Percentiles rank a stretch among this genome's conserved stretches.
Evolutionary conservation across 2,797 vertebrate species (phyloP).

Genomic region (Leptoclinus maculatus): DNA sequence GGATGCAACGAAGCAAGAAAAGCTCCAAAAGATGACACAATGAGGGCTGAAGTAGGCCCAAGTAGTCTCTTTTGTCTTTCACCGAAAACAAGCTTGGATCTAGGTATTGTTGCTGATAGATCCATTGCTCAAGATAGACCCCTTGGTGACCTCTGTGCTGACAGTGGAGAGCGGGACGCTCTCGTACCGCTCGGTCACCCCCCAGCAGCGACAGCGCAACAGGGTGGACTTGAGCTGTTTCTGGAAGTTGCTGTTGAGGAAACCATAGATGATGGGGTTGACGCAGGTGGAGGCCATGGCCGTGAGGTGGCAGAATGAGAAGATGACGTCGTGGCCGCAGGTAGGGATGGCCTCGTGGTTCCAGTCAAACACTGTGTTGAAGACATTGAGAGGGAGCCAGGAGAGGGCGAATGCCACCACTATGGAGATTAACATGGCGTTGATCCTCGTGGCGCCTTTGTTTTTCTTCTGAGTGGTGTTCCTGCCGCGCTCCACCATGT

Average conservation of each 20-base stretch:
- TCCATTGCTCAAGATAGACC: slow-evolving; percentile 85
- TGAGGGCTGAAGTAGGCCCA: slow-evolving; percentile 28
- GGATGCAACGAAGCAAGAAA: slow-evolving; percentile 37
- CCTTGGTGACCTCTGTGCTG: slow-evolving; percentile 89
- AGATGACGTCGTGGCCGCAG: slow-evolving; percentile 86
- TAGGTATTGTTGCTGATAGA: slow-evolving; percentile 77
- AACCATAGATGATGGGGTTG: slow-evolving; percentile 90
- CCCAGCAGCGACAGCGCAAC: slow-evolving; percentile 85
- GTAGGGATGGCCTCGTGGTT: slow-evolving; percentile 82
- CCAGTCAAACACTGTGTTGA: slow-evolving; percentile 90
- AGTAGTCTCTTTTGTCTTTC: slow-evolving; percentile 30
- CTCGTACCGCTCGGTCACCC: slow-evolving; percentile 83
- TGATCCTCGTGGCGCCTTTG: slow-evolving; percentile 84
- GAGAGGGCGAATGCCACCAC: slow-evolving; percentile 85
- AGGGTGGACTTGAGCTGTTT: slow-evolving; percentile 87
- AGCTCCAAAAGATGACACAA: slow-evolving; percentile 44
- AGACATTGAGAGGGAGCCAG: slow-evolving; percentile 88
- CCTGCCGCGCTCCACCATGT: slow-evolving; percentile 85
- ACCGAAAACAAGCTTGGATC: slow-evolving; percentile 30
- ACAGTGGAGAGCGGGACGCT: slow-evolving; percentile 89
- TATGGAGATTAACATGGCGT: slow-evolving; percentile 85
- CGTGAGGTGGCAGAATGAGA: slow-evolving; percentile 87
- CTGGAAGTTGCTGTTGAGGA: slow-evolving; percentile 91
- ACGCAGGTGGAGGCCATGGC: slow-evolving; percentile 89
- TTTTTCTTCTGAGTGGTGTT: slow-evolving; percentile 77